Evolutionary conservation across 2,113 vertebrate genomes (phyloP), one percentile per base, ranked within the genome.

Genomic region (Peromyscus leucopus): DNA sequence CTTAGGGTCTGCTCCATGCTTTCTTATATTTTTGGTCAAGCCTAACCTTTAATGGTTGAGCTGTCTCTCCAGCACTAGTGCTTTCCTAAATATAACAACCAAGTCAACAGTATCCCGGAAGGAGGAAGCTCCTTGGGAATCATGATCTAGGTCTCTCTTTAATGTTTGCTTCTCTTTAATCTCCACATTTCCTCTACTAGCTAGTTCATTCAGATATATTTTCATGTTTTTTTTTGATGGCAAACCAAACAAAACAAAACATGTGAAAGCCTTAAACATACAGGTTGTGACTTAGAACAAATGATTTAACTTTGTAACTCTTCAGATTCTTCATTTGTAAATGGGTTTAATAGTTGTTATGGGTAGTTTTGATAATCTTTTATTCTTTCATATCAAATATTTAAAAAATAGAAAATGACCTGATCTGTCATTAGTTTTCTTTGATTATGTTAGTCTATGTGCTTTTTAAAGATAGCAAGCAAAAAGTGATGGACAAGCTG

Each of bases 191-290:
- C 46, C 5, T 67, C 15, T 55, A 5, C 6, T 5, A 83, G 46
- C 3, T 94, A 80, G 17, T 69, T 3, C 7, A 51, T 42, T 86
- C 13, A 82, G 24, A 92, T 7, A 10, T 19, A 67, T 84, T 93
- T 93, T 92, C 63, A 26, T 82, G 57, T n/a, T n/a, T n/a, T n/a
- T 88, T 88, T 90, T 87, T 74, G n/a, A 39, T 71, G 13, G 9
- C 31, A 31, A 51, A 51, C 5, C 7, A 51, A 51, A 51, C 48
- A 51, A 51, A 42, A 42, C 42, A 59, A 69, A 90, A n/a, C 42
- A 9, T 91, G 15, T 86, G 39, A 85, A 75, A 94, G 4, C 10
- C 28, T 55, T 63, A 85, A 55, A 69, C 15, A 48, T 74, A 79
- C 4, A 61, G 21, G 19, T 22, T 87, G 11, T 61, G 0, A 85